phyloP scores from a whole-genome alignment of 2,113 vertebrate genomes.

The Xenotilapia flavipinnis region DNA sequence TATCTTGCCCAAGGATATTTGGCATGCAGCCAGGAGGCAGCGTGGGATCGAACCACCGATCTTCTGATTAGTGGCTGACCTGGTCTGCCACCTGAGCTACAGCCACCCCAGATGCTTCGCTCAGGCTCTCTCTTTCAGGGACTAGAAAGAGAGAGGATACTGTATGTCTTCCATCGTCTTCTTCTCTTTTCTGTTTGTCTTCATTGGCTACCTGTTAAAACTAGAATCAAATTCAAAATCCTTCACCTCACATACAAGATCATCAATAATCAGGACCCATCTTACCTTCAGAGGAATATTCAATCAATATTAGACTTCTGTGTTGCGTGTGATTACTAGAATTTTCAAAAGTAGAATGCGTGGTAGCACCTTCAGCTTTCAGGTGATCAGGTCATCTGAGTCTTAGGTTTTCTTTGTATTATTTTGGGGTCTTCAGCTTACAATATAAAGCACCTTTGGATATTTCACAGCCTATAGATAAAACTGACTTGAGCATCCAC shows the following conservation, averaged over 20 bases:
- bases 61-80: too few species aligned
- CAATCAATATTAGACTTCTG: neutral
- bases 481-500: neutral
- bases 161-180: neutral
- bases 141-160: neutral
- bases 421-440: neutral
- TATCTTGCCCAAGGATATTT: too few species aligned
- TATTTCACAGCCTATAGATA: neutral
- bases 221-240: neutral
- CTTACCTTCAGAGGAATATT: neutral
- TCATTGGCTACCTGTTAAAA: neutral
- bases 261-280: neutral
- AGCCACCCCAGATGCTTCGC: neutral
- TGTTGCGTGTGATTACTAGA: neutral
- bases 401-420: neutral
- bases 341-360: neutral
- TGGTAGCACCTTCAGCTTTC: neutral
- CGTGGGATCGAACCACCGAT: too few species aligned
- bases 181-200: neutral
- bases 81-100: too few species aligned
- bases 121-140: accelerated
- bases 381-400: neutral
- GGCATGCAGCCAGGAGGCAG: too few species aligned
- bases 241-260: neutral
- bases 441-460: neutral